These are phyloP conservation scores for Bradypus variegatus DNA, from an alignment of 2,797 vertebrate species.

Conservation along the genomic window DNA sequence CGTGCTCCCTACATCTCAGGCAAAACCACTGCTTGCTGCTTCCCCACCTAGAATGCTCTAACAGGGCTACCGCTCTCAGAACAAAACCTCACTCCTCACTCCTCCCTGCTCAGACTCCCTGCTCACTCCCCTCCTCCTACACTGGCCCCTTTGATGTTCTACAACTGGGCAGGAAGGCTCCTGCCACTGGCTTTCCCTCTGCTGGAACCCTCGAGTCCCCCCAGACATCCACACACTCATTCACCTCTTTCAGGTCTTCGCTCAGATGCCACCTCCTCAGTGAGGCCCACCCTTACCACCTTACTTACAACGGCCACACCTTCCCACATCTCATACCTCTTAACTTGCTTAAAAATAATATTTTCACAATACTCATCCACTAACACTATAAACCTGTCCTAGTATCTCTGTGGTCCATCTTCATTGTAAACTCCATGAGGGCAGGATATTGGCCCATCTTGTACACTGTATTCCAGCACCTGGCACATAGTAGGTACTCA, in stretches of 20 bases:
- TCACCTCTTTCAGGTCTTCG: background rate
- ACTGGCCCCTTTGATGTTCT: background rate
- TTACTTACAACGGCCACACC: background rate
- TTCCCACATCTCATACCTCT: background rate
- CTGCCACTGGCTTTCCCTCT: background rate
- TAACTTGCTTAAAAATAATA: background rate
- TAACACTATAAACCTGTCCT: background rate
- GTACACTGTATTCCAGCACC: background rate
- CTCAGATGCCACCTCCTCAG: background rate
- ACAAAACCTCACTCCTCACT: background rate
- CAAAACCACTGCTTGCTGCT: background rate
- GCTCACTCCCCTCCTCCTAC: background rate
- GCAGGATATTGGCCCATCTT: background rate
- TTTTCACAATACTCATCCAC: background rate
- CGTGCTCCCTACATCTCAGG: background rate
- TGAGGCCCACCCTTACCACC: background rate
- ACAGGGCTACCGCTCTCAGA: background rate
- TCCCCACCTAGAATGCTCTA: background rate
- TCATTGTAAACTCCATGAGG: background rate
- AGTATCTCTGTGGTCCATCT: background rate
- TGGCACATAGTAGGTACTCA: background rate
- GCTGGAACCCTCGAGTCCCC: background rate
- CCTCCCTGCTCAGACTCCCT: background rate
- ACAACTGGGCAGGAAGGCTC: background rate
- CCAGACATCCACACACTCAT: background rate